These are phyloP conservation scores for Zaprionus obscuricornis DNA, from an alignment of 2,888 invertebrate genomes.

Conservation along the genomic window DNA sequence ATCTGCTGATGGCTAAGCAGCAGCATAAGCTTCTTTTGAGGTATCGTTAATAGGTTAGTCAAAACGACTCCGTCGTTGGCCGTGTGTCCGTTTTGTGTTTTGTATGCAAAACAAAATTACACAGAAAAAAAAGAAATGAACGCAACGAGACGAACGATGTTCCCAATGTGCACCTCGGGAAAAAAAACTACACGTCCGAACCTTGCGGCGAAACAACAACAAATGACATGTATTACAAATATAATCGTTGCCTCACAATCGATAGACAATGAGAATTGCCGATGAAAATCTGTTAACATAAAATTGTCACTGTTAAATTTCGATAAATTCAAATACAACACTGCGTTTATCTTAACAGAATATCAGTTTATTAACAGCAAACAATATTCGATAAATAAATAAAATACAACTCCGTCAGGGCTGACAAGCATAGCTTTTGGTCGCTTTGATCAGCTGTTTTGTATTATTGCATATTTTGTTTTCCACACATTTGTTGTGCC, in stretches of 20 bases:
- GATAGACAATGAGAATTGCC: too few relatives aligned
- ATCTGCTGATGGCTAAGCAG: conserved; percentile 37
- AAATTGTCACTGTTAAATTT: too few relatives aligned
- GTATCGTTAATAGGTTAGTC: conserved; percentile 41
- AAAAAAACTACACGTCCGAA: conserved; percentile 43
- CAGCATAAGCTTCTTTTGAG: too few relatives aligned
- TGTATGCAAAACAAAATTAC: conserved; percentile 52
- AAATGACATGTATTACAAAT: conserved; percentile 33
- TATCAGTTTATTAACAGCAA: background rate
- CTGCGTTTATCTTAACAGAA: background rate
- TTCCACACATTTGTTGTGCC: conserved; percentile 12
- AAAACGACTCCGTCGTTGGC: conserved; percentile 40
- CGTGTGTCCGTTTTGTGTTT: conserved; percentile 40
- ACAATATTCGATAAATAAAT: background rate
- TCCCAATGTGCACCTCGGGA: conserved; percentile 23
- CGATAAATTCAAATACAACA: too few relatives aligned
- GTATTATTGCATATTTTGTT: conserved; percentile 7
- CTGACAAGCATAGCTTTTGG: conserved; percentile 2
- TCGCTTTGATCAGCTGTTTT: conserved; percentile 37
- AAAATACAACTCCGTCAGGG: conserved; percentile 10
- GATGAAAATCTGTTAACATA: too few relatives aligned
- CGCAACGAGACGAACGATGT: conserved; percentile 34
- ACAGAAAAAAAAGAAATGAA: conserved; percentile 48
- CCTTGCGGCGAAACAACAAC: conserved; percentile 55
- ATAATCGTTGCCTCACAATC: conserved; percentile 17